Evolutionary conservation across 1,140 invertebrate species (phyloP), one percentile per base, ranked within the genome.

Genomic region (Drosophila elegans): DNA sequence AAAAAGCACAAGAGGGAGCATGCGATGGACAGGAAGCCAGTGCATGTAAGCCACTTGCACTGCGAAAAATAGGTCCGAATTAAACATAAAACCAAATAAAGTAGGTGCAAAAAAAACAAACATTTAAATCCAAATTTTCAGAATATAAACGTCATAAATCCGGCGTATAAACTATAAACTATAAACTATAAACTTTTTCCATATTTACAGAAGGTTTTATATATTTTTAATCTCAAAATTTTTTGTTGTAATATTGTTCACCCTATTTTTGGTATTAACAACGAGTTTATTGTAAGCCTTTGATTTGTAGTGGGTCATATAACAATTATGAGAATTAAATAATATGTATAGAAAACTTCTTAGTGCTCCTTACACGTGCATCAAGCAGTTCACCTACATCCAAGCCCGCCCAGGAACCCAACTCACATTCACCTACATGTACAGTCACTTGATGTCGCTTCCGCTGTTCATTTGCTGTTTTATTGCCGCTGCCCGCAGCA

Each of bases 401-500:
- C 44, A 51, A 52, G 54, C 52, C 34, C 27, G 39, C 29, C 60
- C 21, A 82, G 74, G 57, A 71, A 38, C 34, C 62, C 42, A 36
- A 63, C 62, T 38, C 67, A 56, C 34, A 44, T 21, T 10, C 59
- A 62, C 48, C 62, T 63, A 62, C 42, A 62, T 54, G 59, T 60
- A 51, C 41, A 71, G 79, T 80, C 76, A 89, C 84, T 89, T 80
- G 54, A 84, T 68, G 84, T 84, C 72, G 60, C 73, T 83, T 89
- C 80, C 84, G 80, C 73, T 89, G 84, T 89, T 89, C 84, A 84
- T 89, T 89, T 89, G 84, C 76, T 71, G 76, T 80, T 89, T 89
- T 89, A 89, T 89, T 84, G 76, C 80, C 80, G 48, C 73, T 73
- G 75, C 75, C 79, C 16, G 46, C 61, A 61, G 74, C 74, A 69